These are phyloP conservation scores for Chesias legatella DNA, from an alignment of 2,888 invertebrate species.

Conservation along the genomic window DNA sequence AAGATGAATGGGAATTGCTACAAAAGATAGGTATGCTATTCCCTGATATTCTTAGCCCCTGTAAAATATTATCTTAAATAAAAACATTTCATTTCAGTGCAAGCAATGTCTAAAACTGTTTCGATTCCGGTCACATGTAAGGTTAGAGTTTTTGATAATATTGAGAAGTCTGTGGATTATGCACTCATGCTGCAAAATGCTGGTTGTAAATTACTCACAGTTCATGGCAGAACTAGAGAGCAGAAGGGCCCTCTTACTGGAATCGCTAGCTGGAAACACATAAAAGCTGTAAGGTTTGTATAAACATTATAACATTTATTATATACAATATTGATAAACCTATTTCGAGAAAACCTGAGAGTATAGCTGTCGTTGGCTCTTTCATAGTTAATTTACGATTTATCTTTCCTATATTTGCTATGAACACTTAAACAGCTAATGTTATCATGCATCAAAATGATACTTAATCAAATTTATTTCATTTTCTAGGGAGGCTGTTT, in stretches of 20 bases:
- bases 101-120: constrained; percentile 84
- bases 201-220: constrained; percentile 94
- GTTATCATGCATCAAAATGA: too few species aligned
- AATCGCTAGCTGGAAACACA: constrained; percentile 95
- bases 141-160: constrained; percentile 93
- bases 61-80: too few species aligned
- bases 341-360: too few species aligned
- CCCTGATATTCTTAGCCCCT: background rate
- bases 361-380: too few species aligned
- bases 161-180: constrained; percentile 93
- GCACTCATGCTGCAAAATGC: constrained; percentile 97
- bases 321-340: too few species aligned
- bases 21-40: constrained; percentile 84
- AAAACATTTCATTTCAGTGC: constrained; percentile 79
- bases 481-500: constrained; percentile 86
- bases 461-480: constrained; percentile 14
- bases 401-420: too few species aligned
- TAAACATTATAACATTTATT: too few species aligned
- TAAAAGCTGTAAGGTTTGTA: constrained; percentile 89
- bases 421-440: too few species aligned
- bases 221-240: constrained; percentile 97
- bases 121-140: constrained; percentile 97
- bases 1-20: constrained; percentile 96
- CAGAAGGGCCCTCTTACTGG: constrained; percentile 98
- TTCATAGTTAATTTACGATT: too few species aligned